phyloP scores from a whole-genome alignment of 2,888 invertebrate species.

The Cryptophagus acutangulus region DNA sequence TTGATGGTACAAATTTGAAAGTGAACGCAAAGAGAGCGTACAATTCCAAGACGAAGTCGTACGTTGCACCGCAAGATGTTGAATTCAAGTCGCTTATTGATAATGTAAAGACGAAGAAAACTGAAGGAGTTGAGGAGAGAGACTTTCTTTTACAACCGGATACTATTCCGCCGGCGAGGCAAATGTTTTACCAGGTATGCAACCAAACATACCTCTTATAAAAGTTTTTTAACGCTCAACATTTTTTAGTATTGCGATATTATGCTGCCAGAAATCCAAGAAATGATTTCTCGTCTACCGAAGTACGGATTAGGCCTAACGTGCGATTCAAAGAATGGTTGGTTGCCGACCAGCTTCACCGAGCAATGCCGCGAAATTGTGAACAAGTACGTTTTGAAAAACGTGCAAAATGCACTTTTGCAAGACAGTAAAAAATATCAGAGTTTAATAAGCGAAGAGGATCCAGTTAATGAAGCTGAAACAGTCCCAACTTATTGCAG shows the following conservation, averaged over 20 bases:
- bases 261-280: slow-evolving; percentile 71
- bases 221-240: slow-evolving; percentile 3
- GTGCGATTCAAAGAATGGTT: slow-evolving; percentile 72
- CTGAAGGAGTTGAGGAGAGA: slow-evolving; percentile 45
- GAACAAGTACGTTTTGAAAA: slow-evolving; percentile 48
- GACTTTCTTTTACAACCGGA: slow-evolving; percentile 64
- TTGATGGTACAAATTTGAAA: slow-evolving; percentile 49
- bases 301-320: slow-evolving; percentile 54
- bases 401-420: slow-evolving; percentile 31
- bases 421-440: slow-evolving; percentile 25
- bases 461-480: too few relatives aligned
- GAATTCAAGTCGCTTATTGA: slow-evolving; percentile 27
- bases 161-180: slow-evolving; percentile 72
- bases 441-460: slow-evolving; percentile 8
- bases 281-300: slow-evolving; percentile 64
- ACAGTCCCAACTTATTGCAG: slow-evolving; percentile 26
- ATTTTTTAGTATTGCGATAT: slow-evolving; percentile 70
- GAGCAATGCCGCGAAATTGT: slow-evolving; percentile 69
- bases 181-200: slow-evolving; percentile 82
- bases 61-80: slow-evolving; percentile 37
- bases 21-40: slow-evolving; percentile 52
- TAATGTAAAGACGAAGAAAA: slow-evolving; percentile 19
- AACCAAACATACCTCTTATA: not conserved
- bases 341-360: slow-evolving; percentile 69
- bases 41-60: slow-evolving; percentile 33